Evolutionary conservation across 1,140 invertebrate genomes (phyloP), one percentile per base, ranked within the genome.

Genomic region (Pseudomyrmex concolor): DNA sequence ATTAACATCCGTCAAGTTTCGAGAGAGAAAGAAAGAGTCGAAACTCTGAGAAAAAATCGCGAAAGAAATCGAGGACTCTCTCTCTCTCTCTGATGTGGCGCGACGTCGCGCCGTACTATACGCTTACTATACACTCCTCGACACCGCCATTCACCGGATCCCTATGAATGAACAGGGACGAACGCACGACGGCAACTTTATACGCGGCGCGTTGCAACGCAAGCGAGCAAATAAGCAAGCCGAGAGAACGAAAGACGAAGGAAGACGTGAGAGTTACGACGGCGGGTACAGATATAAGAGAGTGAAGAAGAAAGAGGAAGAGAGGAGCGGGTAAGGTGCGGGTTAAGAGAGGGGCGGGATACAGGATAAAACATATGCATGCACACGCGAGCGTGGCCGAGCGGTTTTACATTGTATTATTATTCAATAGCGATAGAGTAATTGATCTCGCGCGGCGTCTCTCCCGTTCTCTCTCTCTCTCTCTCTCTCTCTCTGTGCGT

Each of bases 361-460:
- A 54, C 50, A 74, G 45, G 63, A 34, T 76, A 22, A 82, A 88
- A 81, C 70, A 72, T 87, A 86, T 89, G 81, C 80, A 60, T 70
- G 78, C 81, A 64, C 66, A 59, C 63, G 68, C 22, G 50, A 43
- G 34, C 55, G 74, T 72, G 55, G 50, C 15, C 77, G 22, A 66
- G 57, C 71, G 43, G 67, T 74, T 62, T 81, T 63, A 15, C 72
- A 88, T 88, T 84, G 86, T 87, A 64, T 90, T 92, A 87, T 93
- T 92, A 93, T 93, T 93, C 91, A 91, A 93, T 91, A 91, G 90
- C 85, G 87, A 92, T 92, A 89, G 91, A 92, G 92, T 92, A 92
- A 93, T 94, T 91, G 93, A 93, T 93, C 90, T 87, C 84, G 59
- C 84, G 50, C 73, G 81, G 86, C 84, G 85, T 34, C 34, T 34